These are phyloP conservation scores for Alosa sapidissima DNA, from an alignment of 2,797 vertebrate species.

Conservation along the genomic window DNA sequence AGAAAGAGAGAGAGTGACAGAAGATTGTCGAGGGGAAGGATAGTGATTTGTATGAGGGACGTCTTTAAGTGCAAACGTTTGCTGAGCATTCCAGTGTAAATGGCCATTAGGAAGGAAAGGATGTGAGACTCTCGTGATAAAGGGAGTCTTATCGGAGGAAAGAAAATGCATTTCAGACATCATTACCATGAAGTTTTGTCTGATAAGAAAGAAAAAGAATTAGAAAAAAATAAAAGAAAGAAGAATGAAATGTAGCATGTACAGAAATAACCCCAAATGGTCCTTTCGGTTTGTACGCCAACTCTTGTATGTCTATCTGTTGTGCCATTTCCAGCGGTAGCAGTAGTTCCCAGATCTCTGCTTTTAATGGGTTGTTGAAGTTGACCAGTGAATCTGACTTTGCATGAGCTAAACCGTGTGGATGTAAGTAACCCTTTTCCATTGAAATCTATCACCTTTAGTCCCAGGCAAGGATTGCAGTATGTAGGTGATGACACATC, in stretches of 20 bases:
- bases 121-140: neutral
- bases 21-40: neutral
- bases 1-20: neutral
- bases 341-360: constrained; percentile 34
- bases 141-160: neutral
- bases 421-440: neutral
- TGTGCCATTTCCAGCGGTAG: constrained; percentile 6
- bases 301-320: constrained; percentile 54
- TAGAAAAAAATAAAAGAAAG: constrained; percentile 1
- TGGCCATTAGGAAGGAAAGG: neutral
- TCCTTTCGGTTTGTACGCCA: constrained; percentile 45
- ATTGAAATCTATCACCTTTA: neutral
- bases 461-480: neutral
- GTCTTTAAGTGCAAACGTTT: too few relatives aligned
- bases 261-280: constrained; percentile 57
- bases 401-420: constrained; percentile 33
- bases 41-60: neutral
- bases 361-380: constrained; percentile 38
- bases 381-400: constrained; percentile 31
- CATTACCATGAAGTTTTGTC: neutral
- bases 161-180: neutral
- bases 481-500: neutral
- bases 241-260: constrained; percentile 79
- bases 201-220: constrained; percentile 25
- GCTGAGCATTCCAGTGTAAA: neutral